Percentiles rank a stretch among this genome's conserved stretches.
These are phyloP conservation scores for Dascillus cervinus DNA, from an alignment of 2,888 invertebrate species.

Conservation along the genomic window DNA sequence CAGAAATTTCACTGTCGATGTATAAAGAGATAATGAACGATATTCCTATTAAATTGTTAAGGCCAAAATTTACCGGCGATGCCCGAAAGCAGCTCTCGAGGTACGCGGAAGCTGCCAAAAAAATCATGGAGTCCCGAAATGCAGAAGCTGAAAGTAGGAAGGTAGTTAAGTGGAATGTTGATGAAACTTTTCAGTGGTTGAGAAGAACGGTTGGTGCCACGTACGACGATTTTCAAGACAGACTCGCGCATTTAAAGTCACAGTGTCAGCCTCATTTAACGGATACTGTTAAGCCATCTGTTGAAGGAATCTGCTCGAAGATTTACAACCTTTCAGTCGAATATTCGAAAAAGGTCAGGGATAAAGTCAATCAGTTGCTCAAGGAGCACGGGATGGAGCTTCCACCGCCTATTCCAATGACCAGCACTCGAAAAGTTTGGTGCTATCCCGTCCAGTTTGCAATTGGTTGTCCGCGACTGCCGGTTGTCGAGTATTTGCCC, in stretches of 20 bases:
- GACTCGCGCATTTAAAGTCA: constrained; percentile 83
- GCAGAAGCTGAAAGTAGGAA: constrained; percentile 90
- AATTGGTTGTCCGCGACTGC: constrained; percentile 76
- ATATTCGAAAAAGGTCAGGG: constrained; percentile 82
- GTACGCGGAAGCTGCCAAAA: constrained; percentile 95
- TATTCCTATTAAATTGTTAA: constrained; percentile 91
- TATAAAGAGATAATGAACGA: constrained; percentile 97
- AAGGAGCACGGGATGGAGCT: constrained; percentile 76
- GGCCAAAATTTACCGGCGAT: constrained; percentile 92
- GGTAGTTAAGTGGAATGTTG: constrained; percentile 97
- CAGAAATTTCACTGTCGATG: constrained; percentile 91
- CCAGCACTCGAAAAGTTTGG: constrained; percentile 81
- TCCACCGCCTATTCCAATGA: constrained; percentile 51
- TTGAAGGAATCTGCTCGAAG: constrained; percentile 91
- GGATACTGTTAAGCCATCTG: constrained; percentile 85
- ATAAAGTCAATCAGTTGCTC: constrained; percentile 76
- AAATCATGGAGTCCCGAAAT: constrained; percentile 91
- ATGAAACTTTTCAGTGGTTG: constrained; percentile 95
- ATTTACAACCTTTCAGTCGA: constrained; percentile 89
- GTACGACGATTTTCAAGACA: constrained; percentile 86
- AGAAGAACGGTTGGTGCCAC: constrained; percentile 88
- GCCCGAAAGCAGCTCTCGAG: constrained; percentile 78
- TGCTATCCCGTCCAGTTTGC: constrained; percentile 93
- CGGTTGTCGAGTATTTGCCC: constrained; percentile 77
- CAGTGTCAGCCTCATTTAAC: constrained; percentile 95